Conservation (phyloP, 2,888 invertebrate species). For the Argynnis bischoffii region DNA sequence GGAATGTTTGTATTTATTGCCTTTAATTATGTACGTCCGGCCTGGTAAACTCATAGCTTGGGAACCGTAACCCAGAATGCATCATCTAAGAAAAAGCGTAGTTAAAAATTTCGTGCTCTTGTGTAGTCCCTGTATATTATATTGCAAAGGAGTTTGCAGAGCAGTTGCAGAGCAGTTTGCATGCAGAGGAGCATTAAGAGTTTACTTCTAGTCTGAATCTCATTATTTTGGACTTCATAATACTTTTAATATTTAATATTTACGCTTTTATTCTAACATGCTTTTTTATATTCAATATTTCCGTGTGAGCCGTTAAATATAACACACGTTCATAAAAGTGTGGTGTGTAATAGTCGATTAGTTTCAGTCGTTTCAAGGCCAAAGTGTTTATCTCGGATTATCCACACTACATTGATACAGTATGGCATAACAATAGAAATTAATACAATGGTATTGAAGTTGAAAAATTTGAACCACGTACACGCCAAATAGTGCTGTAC, state of each 20-base stretch:
- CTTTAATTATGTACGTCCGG: too few species aligned
- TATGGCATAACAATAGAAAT: conserved; percentile 39
- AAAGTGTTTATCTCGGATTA: conserved; percentile 67
- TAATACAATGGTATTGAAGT: conserved; percentile 38
- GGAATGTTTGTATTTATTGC: not conserved
- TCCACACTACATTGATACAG: conserved; percentile 45
- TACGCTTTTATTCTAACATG: conserved; percentile 1
- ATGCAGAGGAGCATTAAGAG: too few species aligned
- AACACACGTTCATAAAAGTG: conserved; percentile 15
- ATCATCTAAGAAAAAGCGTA: too few species aligned
- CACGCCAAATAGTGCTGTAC: conserved; percentile 22
- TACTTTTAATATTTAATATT: not conserved
- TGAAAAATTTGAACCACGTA: conserved; percentile 4
- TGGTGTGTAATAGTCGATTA: conserved; percentile 42
- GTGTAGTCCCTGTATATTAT: too few species aligned
- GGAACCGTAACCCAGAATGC: too few species aligned
- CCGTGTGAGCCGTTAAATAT: conserved; percentile 10
- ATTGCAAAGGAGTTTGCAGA: too few species aligned
- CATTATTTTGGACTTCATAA: not conserved
- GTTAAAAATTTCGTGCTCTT: too few species aligned
- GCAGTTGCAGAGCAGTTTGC: too few species aligned
- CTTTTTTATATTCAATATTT: not conserved
- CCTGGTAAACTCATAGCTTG: too few species aligned
- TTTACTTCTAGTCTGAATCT: too few species aligned
- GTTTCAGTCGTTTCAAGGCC: conserved; percentile 53